These are phyloP conservation scores for Rhinopithecus roxellana DNA, from an alignment of 2,113 vertebrate genomes.

Conservation along the genomic window DNA sequence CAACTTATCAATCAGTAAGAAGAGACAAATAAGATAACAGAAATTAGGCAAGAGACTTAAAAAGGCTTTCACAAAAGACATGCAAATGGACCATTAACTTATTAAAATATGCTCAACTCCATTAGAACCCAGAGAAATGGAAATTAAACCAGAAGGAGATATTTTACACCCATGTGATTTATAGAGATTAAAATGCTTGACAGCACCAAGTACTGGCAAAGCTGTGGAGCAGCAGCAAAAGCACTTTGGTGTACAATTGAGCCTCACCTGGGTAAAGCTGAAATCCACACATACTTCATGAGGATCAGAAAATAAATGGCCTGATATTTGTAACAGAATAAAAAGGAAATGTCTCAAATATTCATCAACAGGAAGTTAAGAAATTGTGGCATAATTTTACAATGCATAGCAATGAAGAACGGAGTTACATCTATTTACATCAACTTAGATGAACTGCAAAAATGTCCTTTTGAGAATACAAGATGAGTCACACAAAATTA, in stretches of 20 bases:
- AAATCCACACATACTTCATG: background rate
- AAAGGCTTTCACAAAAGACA: background rate
- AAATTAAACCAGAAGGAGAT: background rate
- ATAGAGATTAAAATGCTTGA: background rate
- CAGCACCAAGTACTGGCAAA: background rate
- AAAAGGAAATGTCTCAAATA: background rate
- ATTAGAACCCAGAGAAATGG: background rate
- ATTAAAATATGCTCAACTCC: background rate
- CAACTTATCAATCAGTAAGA: background rate
- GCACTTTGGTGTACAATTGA: background rate
- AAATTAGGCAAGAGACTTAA: background rate
- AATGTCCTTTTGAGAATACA: background rate
- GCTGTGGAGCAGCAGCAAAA: background rate
- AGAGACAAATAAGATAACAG: background rate
- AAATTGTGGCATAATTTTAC: background rate
- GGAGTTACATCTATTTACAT: background rate
- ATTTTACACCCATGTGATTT: background rate
- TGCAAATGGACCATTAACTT: background rate
- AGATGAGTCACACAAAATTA: background rate
- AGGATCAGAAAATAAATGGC: background rate
- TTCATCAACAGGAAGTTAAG: background rate
- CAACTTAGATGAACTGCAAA: background rate
- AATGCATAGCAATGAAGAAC: background rate
- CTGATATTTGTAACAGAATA: background rate
- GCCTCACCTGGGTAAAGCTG: background rate